Base-by-base conservation (phyloP, 2,113 vertebrate species). In the Paramormyrops kingsleyae region DNA sequence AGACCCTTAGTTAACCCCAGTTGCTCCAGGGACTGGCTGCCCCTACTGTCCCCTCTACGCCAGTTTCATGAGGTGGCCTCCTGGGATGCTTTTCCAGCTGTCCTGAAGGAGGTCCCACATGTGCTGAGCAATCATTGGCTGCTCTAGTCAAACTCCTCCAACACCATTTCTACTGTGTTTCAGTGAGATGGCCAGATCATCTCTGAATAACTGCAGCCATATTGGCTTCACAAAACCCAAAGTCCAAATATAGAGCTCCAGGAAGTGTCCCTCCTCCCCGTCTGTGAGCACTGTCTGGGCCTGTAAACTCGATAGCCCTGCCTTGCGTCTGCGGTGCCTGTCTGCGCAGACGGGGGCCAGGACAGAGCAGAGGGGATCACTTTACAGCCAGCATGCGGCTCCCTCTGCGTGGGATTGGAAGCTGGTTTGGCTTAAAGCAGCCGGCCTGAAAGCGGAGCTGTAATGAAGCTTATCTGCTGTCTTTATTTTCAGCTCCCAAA, bases 151-250 rank as follows among this genome's bases (percentile, higher is more conserved):
- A 62, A 9, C 56, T 62, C 7, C 53, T 24, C 53, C 53, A 56
- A 24, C 1, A 56, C 6, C 24, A 62, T 62, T n/a, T 62, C 56
- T 9, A 62, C 56, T 8, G 56, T n/a, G 24, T 9, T 62, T 62
- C 7, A 3, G 56, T 62, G 6, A 62, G 62, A n/a, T 66, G 62
- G 1, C n/a, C 56, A 4, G 3, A 3, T 42, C 3, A 42, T n/a
- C 49, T 90, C 80, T 50, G 53, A 46, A 87, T 89, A 90, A 88
- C 84, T 88, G 42, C 70, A 83, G n/a, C 50, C 49, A 17, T 86
- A 90, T 21, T 70, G 44, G 50, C 89, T 52, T 85, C 89, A 39
- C 87, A 87, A 89, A 80, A 66, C 88, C 59, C 10, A 84, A 27
- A 17, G 50, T 86, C 49, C 46, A 90, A 85, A 85, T 88, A 88